Conservation (phyloP, 2,888 invertebrate genomes). For the Limnephilus lunatus region DNA sequence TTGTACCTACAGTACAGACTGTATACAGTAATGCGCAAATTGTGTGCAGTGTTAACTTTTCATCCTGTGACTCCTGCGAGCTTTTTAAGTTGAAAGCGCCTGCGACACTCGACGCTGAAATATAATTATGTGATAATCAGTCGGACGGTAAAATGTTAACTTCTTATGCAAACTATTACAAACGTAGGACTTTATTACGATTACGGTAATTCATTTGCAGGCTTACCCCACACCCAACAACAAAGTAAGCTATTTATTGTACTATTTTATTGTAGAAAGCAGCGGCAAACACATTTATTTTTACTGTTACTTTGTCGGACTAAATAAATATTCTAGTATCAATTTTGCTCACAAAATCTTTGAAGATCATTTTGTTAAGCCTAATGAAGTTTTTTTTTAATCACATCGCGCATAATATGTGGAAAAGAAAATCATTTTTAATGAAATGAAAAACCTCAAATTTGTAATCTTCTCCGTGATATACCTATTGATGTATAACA, state of each 20-base stretch:
- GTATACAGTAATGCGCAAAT: conserved; percentile 21
- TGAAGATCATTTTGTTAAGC: no score
- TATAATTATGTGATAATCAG: conserved; percentile 62
- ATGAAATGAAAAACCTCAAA: no score
- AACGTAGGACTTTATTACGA: background rate
- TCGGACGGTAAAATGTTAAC: conserved; percentile 20
- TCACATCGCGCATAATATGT: no score
- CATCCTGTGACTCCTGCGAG: background rate
- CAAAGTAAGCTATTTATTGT: background rate
- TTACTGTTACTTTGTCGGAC: no score
- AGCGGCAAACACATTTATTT: no score
- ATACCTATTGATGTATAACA: no score
- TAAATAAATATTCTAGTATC: no score
- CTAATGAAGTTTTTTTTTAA: no score
- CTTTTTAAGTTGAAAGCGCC: conserved; percentile 28
- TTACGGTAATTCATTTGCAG: background rate
- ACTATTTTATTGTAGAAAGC: background rate
- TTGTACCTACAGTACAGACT: background rate
- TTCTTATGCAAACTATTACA: background rate
- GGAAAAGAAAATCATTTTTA: no score
- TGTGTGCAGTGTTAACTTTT: conserved; percentile 46
- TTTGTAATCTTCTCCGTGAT: no score
- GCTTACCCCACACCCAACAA: background rate
- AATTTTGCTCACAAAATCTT: no score
- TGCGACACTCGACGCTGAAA: conserved; percentile 37